Evolutionary conservation across 1,140 invertebrate species (phyloP).

Genomic region (Contarinia nasturtii): DNA sequence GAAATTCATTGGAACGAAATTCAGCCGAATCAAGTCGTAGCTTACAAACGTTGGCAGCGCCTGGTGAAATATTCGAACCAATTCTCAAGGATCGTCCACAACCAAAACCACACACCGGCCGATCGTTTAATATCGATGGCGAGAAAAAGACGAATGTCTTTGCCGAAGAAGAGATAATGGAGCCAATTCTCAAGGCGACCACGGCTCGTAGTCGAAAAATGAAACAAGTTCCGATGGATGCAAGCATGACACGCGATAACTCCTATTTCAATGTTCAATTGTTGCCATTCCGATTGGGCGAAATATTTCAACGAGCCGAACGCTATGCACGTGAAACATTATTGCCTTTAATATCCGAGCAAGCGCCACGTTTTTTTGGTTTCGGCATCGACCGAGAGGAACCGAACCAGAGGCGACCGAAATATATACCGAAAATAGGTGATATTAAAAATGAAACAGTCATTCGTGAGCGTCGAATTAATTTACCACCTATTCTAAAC

Average conservation of each 20-base stretch:
- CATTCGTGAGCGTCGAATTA: neutral
- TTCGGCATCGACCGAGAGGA: constrained; percentile 16
- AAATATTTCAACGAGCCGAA: constrained; percentile 60
- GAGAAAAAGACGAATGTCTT: constrained; percentile 16
- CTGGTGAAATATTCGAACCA: constrained; percentile 24
- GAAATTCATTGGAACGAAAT: constrained; percentile 23
- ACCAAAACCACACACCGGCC: constrained; percentile 7
- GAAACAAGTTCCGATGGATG: constrained; percentile 20
- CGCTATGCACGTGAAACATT: constrained; percentile 55
- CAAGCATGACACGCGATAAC: constrained; percentile 7
- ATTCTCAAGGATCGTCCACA: constrained; percentile 15
- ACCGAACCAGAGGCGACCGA: neutral
- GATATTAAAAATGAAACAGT: neutral
- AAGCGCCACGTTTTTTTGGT: constrained; percentile 46
- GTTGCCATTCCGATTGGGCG: constrained; percentile 50
- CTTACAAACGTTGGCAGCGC: constrained; percentile 32
- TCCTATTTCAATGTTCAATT: constrained; percentile 48
- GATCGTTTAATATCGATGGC: neutral
- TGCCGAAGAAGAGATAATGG: constrained; percentile 39
- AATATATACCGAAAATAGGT: neutral
- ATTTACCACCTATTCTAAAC: neutral
- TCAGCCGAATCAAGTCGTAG: constrained; percentile 34
- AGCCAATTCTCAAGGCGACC: constrained; percentile 44
- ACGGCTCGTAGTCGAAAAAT: constrained; percentile 28
- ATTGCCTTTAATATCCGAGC: constrained; percentile 50